phyloP scores from a whole-genome alignment of 2,888 invertebrate genomes.

The Lithophane semibrunnea region DNA sequence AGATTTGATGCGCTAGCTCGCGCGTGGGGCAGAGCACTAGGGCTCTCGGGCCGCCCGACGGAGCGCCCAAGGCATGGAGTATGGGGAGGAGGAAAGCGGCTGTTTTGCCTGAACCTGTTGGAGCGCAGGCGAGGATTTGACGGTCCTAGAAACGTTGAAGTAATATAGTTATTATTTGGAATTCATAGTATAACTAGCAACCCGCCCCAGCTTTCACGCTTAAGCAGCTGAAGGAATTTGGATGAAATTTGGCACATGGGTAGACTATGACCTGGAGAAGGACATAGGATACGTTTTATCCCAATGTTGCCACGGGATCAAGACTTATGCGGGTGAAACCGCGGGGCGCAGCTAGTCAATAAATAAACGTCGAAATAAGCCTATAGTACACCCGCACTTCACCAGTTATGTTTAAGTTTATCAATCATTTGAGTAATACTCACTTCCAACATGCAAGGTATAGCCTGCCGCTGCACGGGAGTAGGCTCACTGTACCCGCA shows the following conservation, averaged over 20 bases:
- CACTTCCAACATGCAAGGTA: conserved; percentile 96
- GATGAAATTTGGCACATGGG: too few species aligned
- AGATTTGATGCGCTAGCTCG: conserved; percentile 98
- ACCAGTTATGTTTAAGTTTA: too few species aligned
- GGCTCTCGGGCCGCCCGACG: conserved; percentile 95
- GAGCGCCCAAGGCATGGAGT: conserved; percentile 93
- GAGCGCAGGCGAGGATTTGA: conserved; percentile 97
- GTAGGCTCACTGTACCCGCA: conserved; percentile 95
- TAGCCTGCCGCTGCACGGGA: conserved; percentile 97
- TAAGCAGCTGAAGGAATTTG: too few species aligned
- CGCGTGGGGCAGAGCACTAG: conserved; percentile 97
- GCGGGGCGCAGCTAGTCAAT: too few species aligned
- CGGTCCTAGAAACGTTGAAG: conserved; percentile 88
- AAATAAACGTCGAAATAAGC: too few species aligned
- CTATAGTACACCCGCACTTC: too few species aligned
- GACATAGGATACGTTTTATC: too few species aligned
- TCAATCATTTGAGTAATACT: conserved; percentile 47
- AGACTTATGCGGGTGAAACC: too few species aligned
- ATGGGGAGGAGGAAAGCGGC: conserved; percentile 98
- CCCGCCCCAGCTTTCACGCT: too few species aligned
- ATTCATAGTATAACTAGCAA: background rate
- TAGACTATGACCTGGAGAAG: too few species aligned
- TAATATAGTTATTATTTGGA: background rate
- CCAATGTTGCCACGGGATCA: too few species aligned
- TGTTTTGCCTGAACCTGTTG: conserved; percentile 99